Percentiles rank a stretch among this genome's conserved stretches.
Evolutionary conservation across 2,888 invertebrate genomes (phyloP).

Genomic region (Pammene aurita): DNA sequence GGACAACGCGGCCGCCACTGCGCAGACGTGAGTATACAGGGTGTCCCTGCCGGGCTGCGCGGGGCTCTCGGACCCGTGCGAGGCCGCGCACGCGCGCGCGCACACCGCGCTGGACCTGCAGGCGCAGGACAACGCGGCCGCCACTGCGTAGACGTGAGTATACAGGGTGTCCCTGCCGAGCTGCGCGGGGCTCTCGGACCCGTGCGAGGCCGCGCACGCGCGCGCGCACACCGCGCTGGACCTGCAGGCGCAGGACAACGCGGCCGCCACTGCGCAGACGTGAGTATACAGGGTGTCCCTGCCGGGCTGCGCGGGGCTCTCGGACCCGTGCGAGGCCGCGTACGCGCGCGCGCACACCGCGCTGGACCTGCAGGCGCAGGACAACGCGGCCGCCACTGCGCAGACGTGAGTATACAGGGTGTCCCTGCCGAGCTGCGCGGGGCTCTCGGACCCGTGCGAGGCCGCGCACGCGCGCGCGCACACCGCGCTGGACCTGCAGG

Average conservation of each 20-base stretch:
- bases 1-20: conserved; percentile 96
- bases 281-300: conserved; percentile 86
- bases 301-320: conserved; percentile 95
- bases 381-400: conserved; percentile 95
- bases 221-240: conserved; percentile 95
- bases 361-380: conserved; percentile 95
- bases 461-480: conserved; percentile 94
- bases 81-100: conserved; percentile 93
- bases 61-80: conserved; percentile 97
- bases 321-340: conserved; percentile 97
- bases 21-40: conserved; percentile 87
- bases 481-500: conserved; percentile 94
- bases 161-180: conserved; percentile 92
- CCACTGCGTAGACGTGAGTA: conserved; percentile 93
- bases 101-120: conserved; percentile 95
- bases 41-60: conserved; percentile 97
- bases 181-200: conserved; percentile 95
- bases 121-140: conserved; percentile 96
- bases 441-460: conserved; percentile 97
- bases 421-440: conserved; percentile 96
- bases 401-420: conserved; percentile 87
- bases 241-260: conserved; percentile 95
- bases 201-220: conserved; percentile 95
- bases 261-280: conserved; percentile 97
- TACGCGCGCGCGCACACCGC: conserved; percentile 95